Percentiles rank a stretch among this genome's conserved stretches.
These are phyloP conservation scores for Prinia subflava DNA, from an alignment of 2,113 vertebrate species.

Conservation along the genomic window DNA sequence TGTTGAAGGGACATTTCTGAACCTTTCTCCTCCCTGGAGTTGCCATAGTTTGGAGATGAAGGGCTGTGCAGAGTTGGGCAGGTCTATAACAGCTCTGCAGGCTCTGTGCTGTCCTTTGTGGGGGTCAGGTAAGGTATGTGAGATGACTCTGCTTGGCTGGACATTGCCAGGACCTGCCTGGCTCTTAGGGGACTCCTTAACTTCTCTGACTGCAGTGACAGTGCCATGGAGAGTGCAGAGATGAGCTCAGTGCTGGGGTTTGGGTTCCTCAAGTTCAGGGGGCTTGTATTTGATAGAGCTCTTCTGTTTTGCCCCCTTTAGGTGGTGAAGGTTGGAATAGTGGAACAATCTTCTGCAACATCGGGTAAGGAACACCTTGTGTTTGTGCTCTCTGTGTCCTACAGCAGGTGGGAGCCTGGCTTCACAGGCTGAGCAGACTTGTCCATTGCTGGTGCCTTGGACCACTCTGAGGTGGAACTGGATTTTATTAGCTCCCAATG, in stretches of 20 bases:
- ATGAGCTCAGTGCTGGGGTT: neutral
- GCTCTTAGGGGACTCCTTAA: neutral
- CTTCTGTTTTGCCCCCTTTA: conserved; percentile 50
- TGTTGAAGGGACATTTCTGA: neutral
- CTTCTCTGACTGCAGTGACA: neutral
- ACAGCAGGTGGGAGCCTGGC: neutral
- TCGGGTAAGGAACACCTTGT: conserved; percentile 76
- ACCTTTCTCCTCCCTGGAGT: neutral
- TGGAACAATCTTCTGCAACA: conserved; percentile 89
- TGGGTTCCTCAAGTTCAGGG: neutral
- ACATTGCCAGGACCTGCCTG: neutral
- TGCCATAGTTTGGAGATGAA: neutral
- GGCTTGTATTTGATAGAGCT: neutral
- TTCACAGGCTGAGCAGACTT: neutral
- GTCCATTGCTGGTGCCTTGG: neutral
- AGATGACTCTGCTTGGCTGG: neutral
- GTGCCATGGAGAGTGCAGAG: neutral
- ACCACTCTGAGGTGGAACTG: neutral
- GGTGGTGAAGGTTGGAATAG: conserved; percentile 96
- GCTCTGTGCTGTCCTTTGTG: neutral
- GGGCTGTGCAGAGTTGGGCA: neutral
- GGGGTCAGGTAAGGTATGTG: neutral
- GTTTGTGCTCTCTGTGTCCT: neutral
- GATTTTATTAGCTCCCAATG: neutral
- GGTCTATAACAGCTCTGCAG: neutral